Evolutionary conservation across 2,888 invertebrate species (phyloP), one percentile per base, ranked within the genome.

Genomic region (Drosophila mercatorum): DNA sequence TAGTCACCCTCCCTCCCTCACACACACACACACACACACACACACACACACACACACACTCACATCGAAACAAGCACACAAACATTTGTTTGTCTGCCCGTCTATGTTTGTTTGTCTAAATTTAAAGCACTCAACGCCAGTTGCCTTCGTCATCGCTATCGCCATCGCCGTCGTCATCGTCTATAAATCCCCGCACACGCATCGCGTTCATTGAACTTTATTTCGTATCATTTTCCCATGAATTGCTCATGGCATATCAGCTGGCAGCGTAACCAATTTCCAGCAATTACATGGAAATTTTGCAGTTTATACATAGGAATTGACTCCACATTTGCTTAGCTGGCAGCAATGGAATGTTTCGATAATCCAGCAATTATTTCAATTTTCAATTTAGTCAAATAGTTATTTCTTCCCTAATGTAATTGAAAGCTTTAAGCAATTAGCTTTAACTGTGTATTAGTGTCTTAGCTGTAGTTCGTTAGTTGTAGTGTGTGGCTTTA

Each of bases 151-250:
- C 67, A 71, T 56, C 47, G 67, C 47, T 2, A 52, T 66, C 68
- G 71, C 62, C 68, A 52, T 70, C 46, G 51, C 26, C 67, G 66
- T 56, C 47, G 67, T 44, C 68, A 53, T 66, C 67, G 66, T 69
- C 68, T 81, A 77, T 72, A 79, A 68, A 75, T 72, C 84, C 73
- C 59, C 72, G 69, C 81, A 75, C 71, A 76, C 68, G 68, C 71
- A 72, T 51, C 34, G 59, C 87, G 83, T 86, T 80, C 87, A 68
- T 77, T 86, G 83, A 86, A 83, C 83, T 79, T 78, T 61, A 60
- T 66, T 62, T 58, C 14, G 46, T 75, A 71, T 69, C 12, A 69
- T 73, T 64, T 73, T 69, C 28, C 38, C 55, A 59, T 43, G 41
- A 49, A 47, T 58, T 36, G 26, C 55, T 44, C 47, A 65, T 51